Evolutionary conservation across 2,888 invertebrate genomes (phyloP).

Genomic region (Sericinus montela): DNA sequence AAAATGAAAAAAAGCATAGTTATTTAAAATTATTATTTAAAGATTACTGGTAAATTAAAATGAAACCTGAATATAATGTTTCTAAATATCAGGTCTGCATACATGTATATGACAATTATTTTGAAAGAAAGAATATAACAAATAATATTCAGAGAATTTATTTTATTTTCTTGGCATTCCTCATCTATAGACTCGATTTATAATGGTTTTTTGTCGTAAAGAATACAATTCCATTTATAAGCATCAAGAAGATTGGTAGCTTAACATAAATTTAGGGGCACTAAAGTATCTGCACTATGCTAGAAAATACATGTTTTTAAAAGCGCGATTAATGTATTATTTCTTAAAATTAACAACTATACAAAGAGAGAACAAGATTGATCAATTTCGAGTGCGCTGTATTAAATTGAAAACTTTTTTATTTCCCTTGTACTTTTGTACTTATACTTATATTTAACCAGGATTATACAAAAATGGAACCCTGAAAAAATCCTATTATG

Average conservation of each 20-base stretch:
- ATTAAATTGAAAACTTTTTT: background rate
- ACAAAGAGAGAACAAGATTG: background rate
- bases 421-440: too few species aligned
- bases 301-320: slow-evolving; percentile 15
- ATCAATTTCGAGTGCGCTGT: slow-evolving; percentile 9
- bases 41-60: too few species aligned
- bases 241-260: slow-evolving; percentile 3
- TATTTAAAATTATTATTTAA: too few species aligned
- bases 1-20: too few species aligned
- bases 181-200: background rate
- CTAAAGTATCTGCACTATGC: background rate
- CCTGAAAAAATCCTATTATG: slow-evolving; percentile 1
- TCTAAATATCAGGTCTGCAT: too few species aligned
- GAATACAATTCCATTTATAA: slow-evolving; percentile 1
- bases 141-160: too few species aligned
- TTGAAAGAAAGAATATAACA: too few species aligned
- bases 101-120: too few species aligned
- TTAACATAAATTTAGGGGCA: slow-evolving; percentile 11
- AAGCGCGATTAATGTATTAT: slow-evolving; percentile 14
- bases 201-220: background rate
- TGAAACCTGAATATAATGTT: too few species aligned
- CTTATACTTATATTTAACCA: background rate
- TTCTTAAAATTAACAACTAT: slow-evolving; percentile 2
- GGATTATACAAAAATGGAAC: background rate
- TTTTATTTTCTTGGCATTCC: background rate